Conservation (phyloP, 2,888 invertebrate genomes). For the Gastrophysa polygoni region DNA sequence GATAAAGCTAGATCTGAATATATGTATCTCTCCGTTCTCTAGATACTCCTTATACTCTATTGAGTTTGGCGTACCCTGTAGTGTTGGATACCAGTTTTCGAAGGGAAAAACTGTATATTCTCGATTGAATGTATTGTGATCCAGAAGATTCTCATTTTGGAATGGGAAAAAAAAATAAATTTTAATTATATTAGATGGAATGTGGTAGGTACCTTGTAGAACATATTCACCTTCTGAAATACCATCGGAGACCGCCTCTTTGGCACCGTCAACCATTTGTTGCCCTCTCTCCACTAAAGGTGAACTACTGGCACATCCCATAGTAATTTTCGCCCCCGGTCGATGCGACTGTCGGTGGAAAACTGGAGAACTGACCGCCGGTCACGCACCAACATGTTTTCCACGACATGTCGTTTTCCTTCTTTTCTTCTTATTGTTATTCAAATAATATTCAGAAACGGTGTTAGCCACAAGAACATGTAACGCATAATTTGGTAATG, state of each 20-base stretch:
- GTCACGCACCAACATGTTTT: slow-evolving; percentile 7
- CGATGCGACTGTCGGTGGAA: slow-evolving; percentile 13
- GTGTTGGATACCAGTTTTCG: too few species aligned
- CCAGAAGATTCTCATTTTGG: too few species aligned
- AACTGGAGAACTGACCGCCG: slow-evolving; percentile 27
- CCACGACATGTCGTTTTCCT: not conserved
- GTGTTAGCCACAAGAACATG: not conserved
- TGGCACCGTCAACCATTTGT: slow-evolving; percentile 51
- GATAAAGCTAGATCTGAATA: too few species aligned
- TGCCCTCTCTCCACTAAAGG: slow-evolving; percentile 54
- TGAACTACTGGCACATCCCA: slow-evolving; percentile 59
- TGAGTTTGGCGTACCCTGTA: too few species aligned
- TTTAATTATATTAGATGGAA: too few species aligned
- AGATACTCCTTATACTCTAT: too few species aligned
- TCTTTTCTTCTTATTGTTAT: not conserved
- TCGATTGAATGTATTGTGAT: too few species aligned
- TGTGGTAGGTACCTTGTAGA: slow-evolving; percentile 46
- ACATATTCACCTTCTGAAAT: slow-evolving; percentile 51
- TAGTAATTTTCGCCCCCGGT: slow-evolving; percentile 29
- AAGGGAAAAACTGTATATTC: too few species aligned
- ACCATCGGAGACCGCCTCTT: slow-evolving; percentile 51
- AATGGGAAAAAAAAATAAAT: too few species aligned
- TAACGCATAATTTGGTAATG: not conserved
- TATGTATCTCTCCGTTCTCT: too few species aligned
- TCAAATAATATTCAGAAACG: not conserved